A percentile compares a stretch with the other conserved stretches of the same genome.
Evolutionary conservation across 2,888 invertebrate genomes (phyloP).

Genomic region (Pammene aurita): DNA sequence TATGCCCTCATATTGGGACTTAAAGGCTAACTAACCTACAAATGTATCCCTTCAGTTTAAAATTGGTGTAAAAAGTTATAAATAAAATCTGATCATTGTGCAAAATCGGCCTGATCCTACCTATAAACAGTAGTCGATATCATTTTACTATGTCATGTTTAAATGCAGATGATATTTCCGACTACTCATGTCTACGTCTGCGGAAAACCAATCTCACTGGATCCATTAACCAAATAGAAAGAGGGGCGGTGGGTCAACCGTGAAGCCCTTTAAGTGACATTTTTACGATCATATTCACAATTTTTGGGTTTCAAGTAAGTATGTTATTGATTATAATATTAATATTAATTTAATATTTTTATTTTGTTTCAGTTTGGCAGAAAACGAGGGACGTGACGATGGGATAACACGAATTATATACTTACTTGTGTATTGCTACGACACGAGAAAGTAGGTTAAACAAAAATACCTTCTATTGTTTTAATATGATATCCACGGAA

Average conservation of each 20-base stretch:
- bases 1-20: too few relatives aligned
- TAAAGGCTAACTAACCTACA: too few relatives aligned
- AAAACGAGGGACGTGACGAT: too few relatives aligned
- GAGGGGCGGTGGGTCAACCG: constrained; percentile 46
- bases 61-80: too few relatives aligned
- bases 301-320: constrained; percentile 20
- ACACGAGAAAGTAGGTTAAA: too few relatives aligned
- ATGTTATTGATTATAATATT: constrained; percentile 21
- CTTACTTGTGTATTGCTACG: too few relatives aligned
- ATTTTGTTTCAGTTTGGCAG: neutral
- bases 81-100: too few relatives aligned
- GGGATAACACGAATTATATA: too few relatives aligned
- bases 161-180: constrained; percentile 41
- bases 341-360: neutral
- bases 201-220: constrained; percentile 69
- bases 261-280: constrained; percentile 34
- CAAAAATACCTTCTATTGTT: too few relatives aligned
- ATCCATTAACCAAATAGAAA: constrained; percentile 72
- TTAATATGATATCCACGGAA: too few relatives aligned
- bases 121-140: neutral
- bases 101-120: too few relatives aligned
- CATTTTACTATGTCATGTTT: constrained; percentile 16
- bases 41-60: too few relatives aligned
- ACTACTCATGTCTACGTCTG: constrained; percentile 55
- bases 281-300: constrained; percentile 34